phyloP scores from a whole-genome alignment of 2,888 invertebrate species.

The Malthinus seriepunctatus region DNA sequence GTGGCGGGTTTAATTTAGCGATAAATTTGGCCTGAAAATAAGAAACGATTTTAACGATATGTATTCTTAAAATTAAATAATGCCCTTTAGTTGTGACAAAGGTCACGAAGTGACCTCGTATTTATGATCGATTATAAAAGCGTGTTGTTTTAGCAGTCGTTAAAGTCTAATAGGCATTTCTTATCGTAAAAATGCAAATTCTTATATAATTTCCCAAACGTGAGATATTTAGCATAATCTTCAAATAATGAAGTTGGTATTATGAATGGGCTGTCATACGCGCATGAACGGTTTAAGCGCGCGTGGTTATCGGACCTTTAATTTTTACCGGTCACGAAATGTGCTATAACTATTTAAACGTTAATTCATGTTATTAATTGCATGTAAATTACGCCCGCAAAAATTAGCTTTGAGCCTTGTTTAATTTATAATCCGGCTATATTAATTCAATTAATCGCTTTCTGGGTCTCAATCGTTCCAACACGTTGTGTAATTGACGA shows the following conservation, averaged over 20 bases:
- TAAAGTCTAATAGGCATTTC: slow-evolving; percentile 44
- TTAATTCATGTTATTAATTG: slow-evolving; percentile 43
- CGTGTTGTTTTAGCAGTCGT: slow-evolving; percentile 33
- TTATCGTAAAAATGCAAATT: slow-evolving; percentile 50
- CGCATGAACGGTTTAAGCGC: slow-evolving; percentile 41
- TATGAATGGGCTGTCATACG: slow-evolving; percentile 50
- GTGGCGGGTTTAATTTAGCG: not conserved
- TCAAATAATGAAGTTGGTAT: slow-evolving; percentile 49
- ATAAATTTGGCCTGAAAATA: not conserved
- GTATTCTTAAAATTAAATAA: slow-evolving; percentile 3
- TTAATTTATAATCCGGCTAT: not conserved
- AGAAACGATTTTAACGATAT: slow-evolving; percentile 2
- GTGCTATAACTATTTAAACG: slow-evolving; percentile 43
- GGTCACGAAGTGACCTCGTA: slow-evolving; percentile 35
- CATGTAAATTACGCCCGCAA: slow-evolving; percentile 28
- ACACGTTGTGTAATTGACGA: no score
- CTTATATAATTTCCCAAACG: slow-evolving; percentile 45
- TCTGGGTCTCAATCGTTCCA: no score
- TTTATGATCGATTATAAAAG: slow-evolving; percentile 40
- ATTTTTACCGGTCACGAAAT: slow-evolving; percentile 44
- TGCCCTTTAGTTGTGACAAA: slow-evolving; percentile 18
- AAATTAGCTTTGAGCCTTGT: slow-evolving; percentile 18
- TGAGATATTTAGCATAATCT: slow-evolving; percentile 48
- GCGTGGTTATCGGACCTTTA: slow-evolving; percentile 40
- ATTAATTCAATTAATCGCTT: not conserved